phyloP scores from a whole-genome alignment of 2,113 vertebrate species.

The Cariama cristata region DNA sequence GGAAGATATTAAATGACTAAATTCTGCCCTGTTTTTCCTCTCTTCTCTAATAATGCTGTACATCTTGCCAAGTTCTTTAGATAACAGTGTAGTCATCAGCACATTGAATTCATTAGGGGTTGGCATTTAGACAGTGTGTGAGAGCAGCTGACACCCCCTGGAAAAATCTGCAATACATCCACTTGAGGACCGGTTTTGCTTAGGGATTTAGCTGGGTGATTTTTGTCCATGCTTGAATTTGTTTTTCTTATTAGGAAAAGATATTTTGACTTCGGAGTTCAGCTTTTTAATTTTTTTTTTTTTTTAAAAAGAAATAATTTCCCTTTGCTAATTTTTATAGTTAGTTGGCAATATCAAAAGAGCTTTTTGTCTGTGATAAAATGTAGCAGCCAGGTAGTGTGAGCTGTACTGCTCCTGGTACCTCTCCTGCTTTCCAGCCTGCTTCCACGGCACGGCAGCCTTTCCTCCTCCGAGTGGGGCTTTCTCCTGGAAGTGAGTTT shows the following conservation, averaged over 20 bases:
- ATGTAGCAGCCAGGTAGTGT: neutral
- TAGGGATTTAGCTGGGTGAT: neutral
- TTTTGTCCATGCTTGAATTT: neutral
- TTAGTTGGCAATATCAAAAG: neutral
- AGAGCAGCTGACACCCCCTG: neutral
- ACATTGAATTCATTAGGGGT: neutral
- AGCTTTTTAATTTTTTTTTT: neutral
- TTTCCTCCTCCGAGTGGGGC: neutral
- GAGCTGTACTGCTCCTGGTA: neutral
- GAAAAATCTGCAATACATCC: neutral
- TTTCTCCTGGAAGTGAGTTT: neutral
- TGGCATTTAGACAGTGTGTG: neutral
- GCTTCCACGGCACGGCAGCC: neutral
- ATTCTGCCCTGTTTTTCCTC: neutral
- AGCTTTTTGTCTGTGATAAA: neutral
- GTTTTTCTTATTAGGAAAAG: neutral
- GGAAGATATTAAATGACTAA: neutral
- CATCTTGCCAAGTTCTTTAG: neutral
- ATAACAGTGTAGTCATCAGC: neutral
- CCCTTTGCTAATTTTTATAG: neutral
- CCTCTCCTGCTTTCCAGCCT: neutral
- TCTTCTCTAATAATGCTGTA: neutral
- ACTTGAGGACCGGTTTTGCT: neutral
- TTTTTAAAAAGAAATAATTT: neutral
- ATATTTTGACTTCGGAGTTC: neutral